phyloP scores from a whole-genome alignment of 2,888 invertebrate genomes.

The Pteria penguin region DNA sequence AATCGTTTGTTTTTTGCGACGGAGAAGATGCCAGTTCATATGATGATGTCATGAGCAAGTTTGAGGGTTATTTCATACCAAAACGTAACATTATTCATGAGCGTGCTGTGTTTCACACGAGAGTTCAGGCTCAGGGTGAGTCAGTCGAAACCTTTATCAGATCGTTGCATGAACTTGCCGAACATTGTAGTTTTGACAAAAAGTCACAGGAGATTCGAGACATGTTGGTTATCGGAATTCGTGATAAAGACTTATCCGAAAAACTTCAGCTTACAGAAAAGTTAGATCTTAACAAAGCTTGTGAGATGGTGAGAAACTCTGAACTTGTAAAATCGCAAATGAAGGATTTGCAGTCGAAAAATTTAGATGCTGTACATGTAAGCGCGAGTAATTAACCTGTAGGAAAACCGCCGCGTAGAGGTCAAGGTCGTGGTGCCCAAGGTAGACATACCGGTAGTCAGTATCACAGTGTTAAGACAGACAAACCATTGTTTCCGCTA shows the following conservation, averaged over 20 bases:
- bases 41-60: constrained; percentile 32
- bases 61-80: constrained; percentile 35
- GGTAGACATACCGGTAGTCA: not conserved
- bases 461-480: not conserved
- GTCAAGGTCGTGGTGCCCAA: not conserved
- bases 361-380: not conserved
- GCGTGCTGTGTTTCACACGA: constrained; percentile 20
- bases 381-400: not conserved
- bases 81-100: constrained; percentile 41
- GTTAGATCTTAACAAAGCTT: constrained; percentile 24
- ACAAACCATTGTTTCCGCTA: not conserved
- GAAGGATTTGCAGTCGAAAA: constrained; percentile 2
- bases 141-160: constrained; percentile 31
- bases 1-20: constrained; percentile 26
- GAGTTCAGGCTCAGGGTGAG: constrained; percentile 24
- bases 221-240: constrained; percentile 33
- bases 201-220: constrained; percentile 37
- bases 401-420: not conserved
- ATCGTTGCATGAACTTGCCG: constrained; percentile 36
- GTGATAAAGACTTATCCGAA: constrained; percentile 30
- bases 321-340: constrained; percentile 36
- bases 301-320: constrained; percentile 20
- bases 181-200: constrained; percentile 35
- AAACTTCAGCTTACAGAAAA: constrained; percentile 28
- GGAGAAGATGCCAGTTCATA: constrained; percentile 24